phyloP scores from a whole-genome alignment of 2,888 invertebrate species.

The Malachius bipustulatus region DNA sequence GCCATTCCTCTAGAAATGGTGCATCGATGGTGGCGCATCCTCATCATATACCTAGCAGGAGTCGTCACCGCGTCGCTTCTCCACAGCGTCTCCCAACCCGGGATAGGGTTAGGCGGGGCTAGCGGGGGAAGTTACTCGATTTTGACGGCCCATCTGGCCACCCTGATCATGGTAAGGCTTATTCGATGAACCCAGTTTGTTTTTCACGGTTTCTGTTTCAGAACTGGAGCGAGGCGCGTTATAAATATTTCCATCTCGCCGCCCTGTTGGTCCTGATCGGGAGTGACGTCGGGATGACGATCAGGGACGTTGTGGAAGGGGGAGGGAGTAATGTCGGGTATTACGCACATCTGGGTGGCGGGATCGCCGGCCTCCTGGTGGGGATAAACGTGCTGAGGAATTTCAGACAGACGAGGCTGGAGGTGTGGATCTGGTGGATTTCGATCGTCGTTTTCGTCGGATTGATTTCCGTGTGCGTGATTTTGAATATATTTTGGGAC shows the following conservation, averaged over 20 bases:
- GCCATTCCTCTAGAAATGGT: conserved; percentile 94
- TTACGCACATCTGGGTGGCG: conserved; percentile 82
- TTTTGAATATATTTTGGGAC: background rate
- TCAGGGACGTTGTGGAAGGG: conserved; percentile 71
- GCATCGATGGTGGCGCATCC: conserved; percentile 86
- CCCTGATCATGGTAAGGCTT: conserved; percentile 65
- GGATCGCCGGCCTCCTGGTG: conserved; percentile 67
- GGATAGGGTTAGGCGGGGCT: conserved; percentile 74
- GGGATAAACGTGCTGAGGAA: conserved; percentile 54
- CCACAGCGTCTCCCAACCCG: conserved; percentile 65
- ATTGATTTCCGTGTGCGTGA: conserved; percentile 41
- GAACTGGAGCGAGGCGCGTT: conserved; percentile 97
- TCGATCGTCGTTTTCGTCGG: conserved; percentile 57
- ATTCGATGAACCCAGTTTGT: no score
- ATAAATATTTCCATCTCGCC: conserved; percentile 69
- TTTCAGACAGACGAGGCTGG: conserved; percentile 47
- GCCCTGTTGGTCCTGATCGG: conserved; percentile 68
- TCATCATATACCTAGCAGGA: conserved; percentile 68
- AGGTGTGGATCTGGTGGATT: conserved; percentile 51
- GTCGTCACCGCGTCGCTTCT: conserved; percentile 72
- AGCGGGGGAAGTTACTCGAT: conserved; percentile 89
- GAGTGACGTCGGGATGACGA: conserved; percentile 77
- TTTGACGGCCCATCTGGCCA: conserved; percentile 84
- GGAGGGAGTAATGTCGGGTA: conserved; percentile 71
- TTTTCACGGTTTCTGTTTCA: no score